Percentiles rank a stretch among this genome's conserved stretches.
Conservation (phyloP, 2,113 vertebrate species). For the Hippocampus guttulatus region DNA sequence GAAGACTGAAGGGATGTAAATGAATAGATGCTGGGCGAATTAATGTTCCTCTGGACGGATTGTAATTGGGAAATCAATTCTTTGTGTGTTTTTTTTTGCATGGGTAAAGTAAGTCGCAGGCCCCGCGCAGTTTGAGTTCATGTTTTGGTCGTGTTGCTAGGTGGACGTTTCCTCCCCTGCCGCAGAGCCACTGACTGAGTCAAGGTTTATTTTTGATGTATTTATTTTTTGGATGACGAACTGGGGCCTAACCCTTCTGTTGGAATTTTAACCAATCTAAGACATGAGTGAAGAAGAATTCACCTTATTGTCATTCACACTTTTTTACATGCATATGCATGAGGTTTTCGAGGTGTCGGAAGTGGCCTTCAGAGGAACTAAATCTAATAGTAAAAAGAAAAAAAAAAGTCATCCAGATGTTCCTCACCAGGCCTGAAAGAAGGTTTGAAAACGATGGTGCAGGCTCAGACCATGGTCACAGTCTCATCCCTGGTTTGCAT, state of each 20-base stretch:
- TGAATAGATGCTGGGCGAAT: not conserved
- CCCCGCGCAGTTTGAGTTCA: constrained; percentile 4
- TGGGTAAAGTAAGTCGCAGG: not conserved
- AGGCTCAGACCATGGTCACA: constrained; percentile 7
- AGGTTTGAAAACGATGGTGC: constrained; percentile 7
- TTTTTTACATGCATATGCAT: not conserved
- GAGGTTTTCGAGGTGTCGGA: not conserved
- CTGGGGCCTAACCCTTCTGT: constrained; percentile 12
- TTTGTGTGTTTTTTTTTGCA: not conserved
- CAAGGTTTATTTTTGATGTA: constrained; percentile 47
- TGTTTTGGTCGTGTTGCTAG: constrained; percentile 54
- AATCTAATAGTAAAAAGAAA: not conserved
- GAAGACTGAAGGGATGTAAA: no score
- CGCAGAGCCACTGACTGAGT: constrained; percentile 39
- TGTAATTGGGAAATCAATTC: no score
- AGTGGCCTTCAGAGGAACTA: not conserved
- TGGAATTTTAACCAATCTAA: not conserved
- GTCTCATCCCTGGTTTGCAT: constrained; percentile 16
- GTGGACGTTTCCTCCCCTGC: constrained; percentile 33
- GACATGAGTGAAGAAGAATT: not conserved
- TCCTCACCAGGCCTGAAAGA: not conserved
- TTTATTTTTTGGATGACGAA: constrained; percentile 63
- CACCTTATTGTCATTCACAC: not conserved
- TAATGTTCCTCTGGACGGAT: not conserved
- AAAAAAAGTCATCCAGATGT: not conserved